Base-by-base conservation (phyloP, 2,888 invertebrate species). In the Labia minor region DNA sequence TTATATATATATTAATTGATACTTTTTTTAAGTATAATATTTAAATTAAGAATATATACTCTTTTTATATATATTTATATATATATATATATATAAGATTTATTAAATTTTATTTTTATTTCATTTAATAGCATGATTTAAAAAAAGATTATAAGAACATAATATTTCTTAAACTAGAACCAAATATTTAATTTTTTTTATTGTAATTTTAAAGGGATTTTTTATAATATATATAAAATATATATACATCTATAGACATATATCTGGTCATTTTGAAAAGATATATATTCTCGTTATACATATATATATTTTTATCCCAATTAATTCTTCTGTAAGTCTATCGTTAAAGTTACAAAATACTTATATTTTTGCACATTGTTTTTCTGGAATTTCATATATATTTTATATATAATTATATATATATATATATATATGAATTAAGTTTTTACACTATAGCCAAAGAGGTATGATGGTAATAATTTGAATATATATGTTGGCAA, bases 51-150 rank as follows among this genome's bases (percentile, higher is more conserved):
- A 63, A 8, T 26, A 26, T n/a, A 26, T 26, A 26, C 3, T 26
- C 8, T 63, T 20, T 63, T 20, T 63, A 63, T 63, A 63, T 63
- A 63, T 63, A 18, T 63, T 20, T 62, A 62, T 62, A 62, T 62
- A 62, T 62, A 62, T 62, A 62, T 62, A 62, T 62, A 62, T 62
- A 62, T 62, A 62, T 37, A 18, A 62, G n/a, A n/a, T n/a, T n/a
- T n/a, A n/a, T n/a, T n/a, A n/a, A n/a, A n/a, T n/a, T n/a, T n/a
- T n/a, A n/a, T n/a, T 18, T 62, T 18, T 62, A 62, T 62, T 10
- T 62, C 6, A 10, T 10, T 62, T 6, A 11, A 37, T 37, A 11
- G 37, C 11, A 11, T n/a, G n/a, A n/a, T n/a, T n/a, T n/a, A n/a
- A n/a, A n/a, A n/a, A n/a, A n/a, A 26, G 26, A 3, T 8, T 6